These are phyloP conservation scores for Cossypha caffra DNA, from an alignment of 2,797 vertebrate species.

Conservation along the genomic window DNA sequence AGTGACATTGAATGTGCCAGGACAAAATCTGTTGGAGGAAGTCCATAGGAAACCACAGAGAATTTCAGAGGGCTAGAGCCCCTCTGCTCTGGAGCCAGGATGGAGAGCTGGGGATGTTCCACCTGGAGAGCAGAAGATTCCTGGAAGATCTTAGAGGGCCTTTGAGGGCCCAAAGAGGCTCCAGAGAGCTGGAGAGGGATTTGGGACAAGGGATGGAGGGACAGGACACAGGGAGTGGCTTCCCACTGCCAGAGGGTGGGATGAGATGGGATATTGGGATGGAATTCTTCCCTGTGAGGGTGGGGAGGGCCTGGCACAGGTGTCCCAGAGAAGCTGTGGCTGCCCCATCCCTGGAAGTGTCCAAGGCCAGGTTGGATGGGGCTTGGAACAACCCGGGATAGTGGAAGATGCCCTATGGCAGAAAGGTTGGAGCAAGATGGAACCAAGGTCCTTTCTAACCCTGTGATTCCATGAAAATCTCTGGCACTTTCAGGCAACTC, in stretches of 20 bases:
- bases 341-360: neutral
- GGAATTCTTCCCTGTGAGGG: fast-evolving
- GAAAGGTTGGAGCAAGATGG: neutral
- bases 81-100: neutral
- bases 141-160: fast-evolving
- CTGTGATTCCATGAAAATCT: neutral
- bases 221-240: neutral
- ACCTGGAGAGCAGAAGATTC: neutral
- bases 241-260: neutral
- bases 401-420: neutral
- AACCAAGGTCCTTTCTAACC: neutral
- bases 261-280: neutral
- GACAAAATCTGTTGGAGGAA: neutral
- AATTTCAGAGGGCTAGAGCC: neutral
- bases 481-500: neutral
- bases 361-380: fast-evolving
- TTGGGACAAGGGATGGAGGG: fast-evolving
- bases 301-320: fast-evolving
- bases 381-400: fast-evolving
- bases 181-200: neutral
- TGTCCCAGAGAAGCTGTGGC: fast-evolving
- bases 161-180: neutral
- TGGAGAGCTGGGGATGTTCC: fast-evolving
- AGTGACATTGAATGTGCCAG: fast-evolving
- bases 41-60: fast-evolving